Evolutionary conservation across 2,797 vertebrate species (phyloP).

Genomic region (Neostethus bicornis): DNA sequence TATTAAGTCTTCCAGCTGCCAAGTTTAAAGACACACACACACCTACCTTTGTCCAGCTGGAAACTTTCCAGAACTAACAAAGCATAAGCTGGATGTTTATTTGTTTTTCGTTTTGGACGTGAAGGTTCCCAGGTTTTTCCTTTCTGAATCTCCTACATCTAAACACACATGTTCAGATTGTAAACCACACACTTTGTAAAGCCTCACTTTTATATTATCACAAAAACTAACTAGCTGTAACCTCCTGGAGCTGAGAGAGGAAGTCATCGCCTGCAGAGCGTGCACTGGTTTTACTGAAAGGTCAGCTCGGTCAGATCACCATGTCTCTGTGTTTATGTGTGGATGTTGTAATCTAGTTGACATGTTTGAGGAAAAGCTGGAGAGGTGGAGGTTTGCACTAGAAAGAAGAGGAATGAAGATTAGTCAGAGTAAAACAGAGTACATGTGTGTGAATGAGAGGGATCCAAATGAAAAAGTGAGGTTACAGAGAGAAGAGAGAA

Average conservation of each 20-base stretch:
- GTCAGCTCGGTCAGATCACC: neutral
- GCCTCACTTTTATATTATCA: neutral
- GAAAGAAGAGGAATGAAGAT: no score
- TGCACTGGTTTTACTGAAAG: neutral
- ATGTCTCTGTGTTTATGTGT: no score
- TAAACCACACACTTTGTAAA: neutral
- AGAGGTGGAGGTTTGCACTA: no score
- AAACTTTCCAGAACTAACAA: slow-evolving; percentile 34
- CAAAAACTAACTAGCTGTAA: neutral
- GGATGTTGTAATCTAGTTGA: no score
- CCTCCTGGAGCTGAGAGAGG: slow-evolving; percentile 5
- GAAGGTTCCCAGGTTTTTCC: slow-evolving; percentile 44
- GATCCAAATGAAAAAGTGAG: no score
- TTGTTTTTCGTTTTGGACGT: slow-evolving; percentile 39
- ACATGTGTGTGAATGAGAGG: no score
- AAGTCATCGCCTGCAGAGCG: neutral
- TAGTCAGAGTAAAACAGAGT: no score
- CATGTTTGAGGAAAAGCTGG: neutral
- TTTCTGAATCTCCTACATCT: slow-evolving; percentile 18
- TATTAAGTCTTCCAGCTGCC: slow-evolving; percentile 34
- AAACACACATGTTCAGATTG: slow-evolving; percentile 25
- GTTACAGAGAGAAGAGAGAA: no score
- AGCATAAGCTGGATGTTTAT: slow-evolving; percentile 46
- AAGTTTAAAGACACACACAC: slow-evolving; percentile 23
- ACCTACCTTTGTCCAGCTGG: slow-evolving; percentile 24